Evolutionary conservation across 2,113 vertebrate species (phyloP), one percentile per base, ranked within the genome.

Genomic region (Promerops cafer): DNA sequence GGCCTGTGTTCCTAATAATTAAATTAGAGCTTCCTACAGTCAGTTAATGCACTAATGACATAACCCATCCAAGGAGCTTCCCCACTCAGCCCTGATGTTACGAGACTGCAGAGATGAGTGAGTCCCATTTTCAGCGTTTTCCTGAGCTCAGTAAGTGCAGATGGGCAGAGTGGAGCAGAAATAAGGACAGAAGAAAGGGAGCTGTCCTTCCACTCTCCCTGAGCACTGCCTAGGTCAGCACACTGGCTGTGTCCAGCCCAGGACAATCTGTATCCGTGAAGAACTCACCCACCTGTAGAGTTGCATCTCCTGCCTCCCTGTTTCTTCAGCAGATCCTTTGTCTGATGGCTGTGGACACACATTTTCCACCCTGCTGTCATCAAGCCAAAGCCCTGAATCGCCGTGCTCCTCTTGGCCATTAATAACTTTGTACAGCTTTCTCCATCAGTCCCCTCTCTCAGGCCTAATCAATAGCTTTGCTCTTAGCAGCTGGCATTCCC

Each of bases 401-500:
- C 24, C 35, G 47, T n/a, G 39, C 79, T 88, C 35, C 47, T 81
- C 75, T 50, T 35, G 66, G 78, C 85, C 65, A 40, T 92, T 69
- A 94, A 71, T 86, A 91, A 89, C 54, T 30, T 53, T 85, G 80
- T 86, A 31, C n/a, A 64, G 79, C 81, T 77, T 61, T 4, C 91
- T 28, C 47, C 2, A 0, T 53, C 90, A 60, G 61, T 76, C 33
- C 64, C 89, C 72, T 81, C 50, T 76, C 83, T 64, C 75, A 64
- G 45, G n/a, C 50, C 83, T 47, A 28, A 96, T 96, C 97, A 57
- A 92, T 94, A 89, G 90, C 92, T 95, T 26, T 68, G 86, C 93
- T 97, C 92, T 95, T 53, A 90, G 85, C 2, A 1, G n/a, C 87
- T 97, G 97, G 95, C 96, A 69, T 86, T 60, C 47, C 30, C 39